These are phyloP conservation scores for Acanthopagrus latus DNA, from an alignment of 2,797 vertebrate genomes.

Conservation along the genomic window DNA sequence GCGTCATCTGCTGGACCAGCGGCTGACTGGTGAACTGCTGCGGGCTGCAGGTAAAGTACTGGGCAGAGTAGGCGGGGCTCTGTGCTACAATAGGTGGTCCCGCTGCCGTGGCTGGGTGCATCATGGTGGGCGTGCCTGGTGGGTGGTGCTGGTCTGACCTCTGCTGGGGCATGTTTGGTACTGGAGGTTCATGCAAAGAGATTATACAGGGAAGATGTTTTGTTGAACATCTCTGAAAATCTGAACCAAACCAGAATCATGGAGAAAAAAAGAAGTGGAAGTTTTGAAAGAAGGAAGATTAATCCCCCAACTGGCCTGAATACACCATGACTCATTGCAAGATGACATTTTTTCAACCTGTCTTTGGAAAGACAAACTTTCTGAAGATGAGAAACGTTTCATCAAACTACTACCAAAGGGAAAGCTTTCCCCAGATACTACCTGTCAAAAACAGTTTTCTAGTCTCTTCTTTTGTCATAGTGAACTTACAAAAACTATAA, in stretches of 20 bases:
- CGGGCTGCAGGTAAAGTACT: constrained; percentile 97
- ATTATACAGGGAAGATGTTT: constrained; percentile 20
- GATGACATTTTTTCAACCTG: not conserved
- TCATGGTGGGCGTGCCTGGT: constrained; percentile 92
- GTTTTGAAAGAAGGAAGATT: not conserved
- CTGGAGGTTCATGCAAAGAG: constrained; percentile 78
- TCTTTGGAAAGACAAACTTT: not conserved
- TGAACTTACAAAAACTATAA: not conserved
- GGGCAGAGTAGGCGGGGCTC: constrained; percentile 93
- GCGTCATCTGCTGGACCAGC: constrained; percentile 96
- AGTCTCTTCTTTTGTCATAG: not conserved
- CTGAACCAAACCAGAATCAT: not conserved
- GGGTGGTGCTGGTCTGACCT: constrained; percentile 97
- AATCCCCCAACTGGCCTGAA: not conserved
- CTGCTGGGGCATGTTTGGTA: constrained; percentile 97
- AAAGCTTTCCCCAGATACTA: not conserved
- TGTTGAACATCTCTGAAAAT: not conserved
- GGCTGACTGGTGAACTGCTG: constrained; percentile 98
- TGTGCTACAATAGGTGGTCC: constrained; percentile 96
- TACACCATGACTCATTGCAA: not conserved
- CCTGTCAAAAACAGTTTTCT: not conserved
- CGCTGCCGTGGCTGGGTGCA: constrained; percentile 96
- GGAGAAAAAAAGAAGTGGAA: not conserved
- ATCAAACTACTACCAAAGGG: not conserved
- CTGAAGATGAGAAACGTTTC: not conserved